Percentiles rank a stretch among this genome's conserved stretches.
These are phyloP conservation scores for Gouania willdenowi DNA, from an alignment of 2,797 vertebrate genomes.

Conservation along the genomic window DNA sequence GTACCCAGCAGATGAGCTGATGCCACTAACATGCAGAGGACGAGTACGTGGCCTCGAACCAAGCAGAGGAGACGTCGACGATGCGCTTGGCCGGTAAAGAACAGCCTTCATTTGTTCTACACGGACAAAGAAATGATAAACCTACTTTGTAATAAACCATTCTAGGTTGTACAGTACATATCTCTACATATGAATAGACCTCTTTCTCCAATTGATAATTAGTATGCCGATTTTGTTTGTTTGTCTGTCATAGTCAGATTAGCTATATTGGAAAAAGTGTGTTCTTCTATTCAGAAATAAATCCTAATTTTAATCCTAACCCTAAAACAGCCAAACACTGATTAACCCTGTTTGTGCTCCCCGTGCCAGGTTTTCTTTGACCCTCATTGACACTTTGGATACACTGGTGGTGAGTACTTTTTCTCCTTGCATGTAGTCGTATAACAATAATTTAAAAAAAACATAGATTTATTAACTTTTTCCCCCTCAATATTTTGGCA, in stretches of 20 bases:
- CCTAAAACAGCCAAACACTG: neutral
- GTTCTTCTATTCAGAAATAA: neutral
- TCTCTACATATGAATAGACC: no score
- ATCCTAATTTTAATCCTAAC: neutral
- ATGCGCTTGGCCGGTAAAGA: constrained; percentile 95
- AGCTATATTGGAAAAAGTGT: neutral
- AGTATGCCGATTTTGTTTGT: no score
- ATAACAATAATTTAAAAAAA: no score
- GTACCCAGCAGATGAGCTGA: constrained; percentile 97
- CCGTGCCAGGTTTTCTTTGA: constrained; percentile 90
- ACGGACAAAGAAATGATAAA: no score
- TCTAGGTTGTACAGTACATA: no score
- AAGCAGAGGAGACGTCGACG: constrained; percentile 93
- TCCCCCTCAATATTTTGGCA: no score
- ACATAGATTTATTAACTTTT: no score
- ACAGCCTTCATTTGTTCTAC: neutral
- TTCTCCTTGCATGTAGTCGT: no score
- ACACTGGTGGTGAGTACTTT: constrained; percentile 90
- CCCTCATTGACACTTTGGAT: constrained; percentile 95
- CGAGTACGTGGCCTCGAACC: constrained; percentile 94
- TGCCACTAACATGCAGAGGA: constrained; percentile 96
- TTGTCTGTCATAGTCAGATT: neutral
- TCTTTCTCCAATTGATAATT: no score
- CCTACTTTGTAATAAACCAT: no score
- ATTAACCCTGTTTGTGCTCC: neutral